Percentiles rank a stretch among this genome's conserved stretches.
Conservation (phyloP, 2,797 vertebrate genomes). For the Gouania willdenowi region DNA sequence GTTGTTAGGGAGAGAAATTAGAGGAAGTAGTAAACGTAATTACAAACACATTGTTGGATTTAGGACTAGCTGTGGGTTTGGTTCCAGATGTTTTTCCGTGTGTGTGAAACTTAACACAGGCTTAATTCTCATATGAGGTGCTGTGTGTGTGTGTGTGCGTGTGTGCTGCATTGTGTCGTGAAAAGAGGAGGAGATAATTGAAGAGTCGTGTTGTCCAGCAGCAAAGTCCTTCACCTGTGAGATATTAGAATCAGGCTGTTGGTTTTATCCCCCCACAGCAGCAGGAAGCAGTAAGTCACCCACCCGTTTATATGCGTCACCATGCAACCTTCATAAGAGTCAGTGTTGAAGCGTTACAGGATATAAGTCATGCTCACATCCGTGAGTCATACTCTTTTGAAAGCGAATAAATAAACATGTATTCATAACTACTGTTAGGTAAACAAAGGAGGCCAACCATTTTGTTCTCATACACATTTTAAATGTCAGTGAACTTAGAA, state of each 20-base stretch:
- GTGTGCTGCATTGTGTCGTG: neutral
- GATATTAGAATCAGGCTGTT: constrained; percentile 15
- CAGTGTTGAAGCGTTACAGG: neutral
- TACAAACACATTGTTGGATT: too few species aligned
- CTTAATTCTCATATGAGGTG: neutral
- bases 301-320: constrained; percentile 20
- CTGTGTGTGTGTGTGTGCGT: neutral
- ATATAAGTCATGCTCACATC: neutral
- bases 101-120: too few species aligned
- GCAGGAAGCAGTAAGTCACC: constrained; percentile 33
- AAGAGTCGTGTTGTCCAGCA: constrained; percentile 1
- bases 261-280: neutral
- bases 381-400: neutral
- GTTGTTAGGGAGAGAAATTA: too few species aligned
- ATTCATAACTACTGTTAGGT: neutral
- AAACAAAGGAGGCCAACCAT: constrained; percentile 2
- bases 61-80: too few species aligned
- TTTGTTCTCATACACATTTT: constrained; percentile 30
- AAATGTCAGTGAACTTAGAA: constrained; percentile 52
- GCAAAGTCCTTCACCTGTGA: constrained; percentile 28
- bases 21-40: too few species aligned
- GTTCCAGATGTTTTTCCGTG: neutral
- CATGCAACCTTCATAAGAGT: constrained; percentile 20
- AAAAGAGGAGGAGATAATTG: constrained; percentile 9
- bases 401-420: neutral